Evolutionary conservation across 2,888 invertebrate species (phyloP), one percentile per base, ranked within the genome.

Genomic region (Dusona sp.): DNA sequence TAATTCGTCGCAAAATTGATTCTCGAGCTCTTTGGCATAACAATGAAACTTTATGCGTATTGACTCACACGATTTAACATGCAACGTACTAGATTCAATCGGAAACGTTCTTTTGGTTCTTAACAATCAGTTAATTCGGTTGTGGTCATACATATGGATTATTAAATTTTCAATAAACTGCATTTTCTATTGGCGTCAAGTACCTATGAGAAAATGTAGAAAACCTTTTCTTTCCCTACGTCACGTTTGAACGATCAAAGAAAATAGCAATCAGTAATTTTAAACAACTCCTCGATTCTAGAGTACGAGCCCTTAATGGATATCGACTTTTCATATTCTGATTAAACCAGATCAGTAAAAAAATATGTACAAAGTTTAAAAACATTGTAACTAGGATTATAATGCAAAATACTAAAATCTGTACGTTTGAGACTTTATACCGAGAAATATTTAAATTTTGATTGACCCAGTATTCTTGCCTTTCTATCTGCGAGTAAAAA

Each of bases 1-100:
- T 79, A 84, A 84, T 84, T 84, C 61, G 61, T 61, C 84, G 16
- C 74, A n/a, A 79, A 84, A 67, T 79, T 74, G 36, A 74, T 79
- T 74, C 42, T 19, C 61, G n/a, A 42, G 57, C 22, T 48, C 48
- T 13, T 74, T n/a, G 11, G 51, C 51, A 65, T 67, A 54, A 54
- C 25, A 64, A 54, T 74, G 57, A 42, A 74, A 54, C 54, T 38
- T 51, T 38, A 22, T 57, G 42, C 19, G 73, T 68, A 64, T 68
- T 33, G 22, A 70, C 38, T 25, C 70, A 45, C 51, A 22, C 73
- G 36, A 22, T 36, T 54, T 29, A 57, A 73, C 54, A n/a, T 25
- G 22, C 7, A 7, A 33, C 29, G 45, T 48, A 29, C 16, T 48
- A 70, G 29, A 29, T 70, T 45, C 70, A 19, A 13, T 45, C 25